These are phyloP conservation scores for Capricornis sumatraensis DNA, from an alignment of 2,113 vertebrate genomes.

Conservation along the genomic window DNA sequence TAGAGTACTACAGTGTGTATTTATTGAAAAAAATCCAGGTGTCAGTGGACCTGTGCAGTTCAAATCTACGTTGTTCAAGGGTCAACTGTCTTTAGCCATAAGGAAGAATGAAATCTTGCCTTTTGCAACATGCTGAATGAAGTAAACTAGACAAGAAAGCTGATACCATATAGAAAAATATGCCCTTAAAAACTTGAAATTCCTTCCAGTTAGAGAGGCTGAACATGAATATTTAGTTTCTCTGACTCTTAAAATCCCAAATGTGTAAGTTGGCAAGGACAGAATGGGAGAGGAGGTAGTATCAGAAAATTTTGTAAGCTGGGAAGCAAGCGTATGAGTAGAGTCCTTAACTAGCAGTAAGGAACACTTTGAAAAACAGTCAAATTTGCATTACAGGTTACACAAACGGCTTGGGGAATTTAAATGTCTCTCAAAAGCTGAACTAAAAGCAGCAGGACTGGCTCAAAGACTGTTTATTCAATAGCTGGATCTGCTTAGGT, in stretches of 20 bases:
- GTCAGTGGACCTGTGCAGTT: neutral
- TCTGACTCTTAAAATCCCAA: neutral
- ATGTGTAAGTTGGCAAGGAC: neutral
- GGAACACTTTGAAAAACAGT: neutral
- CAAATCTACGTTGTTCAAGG: neutral
- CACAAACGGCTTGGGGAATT: neutral
- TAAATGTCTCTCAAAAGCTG: neutral
- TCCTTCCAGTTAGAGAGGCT: neutral
- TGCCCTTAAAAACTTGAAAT: neutral
- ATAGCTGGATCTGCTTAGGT: neutral
- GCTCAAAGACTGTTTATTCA: neutral
- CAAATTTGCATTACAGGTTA: neutral
- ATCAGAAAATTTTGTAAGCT: neutral
- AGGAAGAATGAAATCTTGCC: neutral
- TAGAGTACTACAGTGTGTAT: neutral
- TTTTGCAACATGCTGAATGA: neutral
- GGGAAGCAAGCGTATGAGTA: neutral
- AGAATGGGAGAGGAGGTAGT: neutral
- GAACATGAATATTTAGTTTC: neutral
- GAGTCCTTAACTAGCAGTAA: neutral
- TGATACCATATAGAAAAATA: neutral
- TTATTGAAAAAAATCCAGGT: neutral
- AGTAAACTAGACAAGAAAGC: neutral
- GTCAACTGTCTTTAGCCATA: neutral
- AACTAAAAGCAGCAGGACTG: neutral